These are phyloP conservation scores for Pangasius larnaudii DNA, from an alignment of 2,797 vertebrate genomes.

Conservation along the genomic window DNA sequence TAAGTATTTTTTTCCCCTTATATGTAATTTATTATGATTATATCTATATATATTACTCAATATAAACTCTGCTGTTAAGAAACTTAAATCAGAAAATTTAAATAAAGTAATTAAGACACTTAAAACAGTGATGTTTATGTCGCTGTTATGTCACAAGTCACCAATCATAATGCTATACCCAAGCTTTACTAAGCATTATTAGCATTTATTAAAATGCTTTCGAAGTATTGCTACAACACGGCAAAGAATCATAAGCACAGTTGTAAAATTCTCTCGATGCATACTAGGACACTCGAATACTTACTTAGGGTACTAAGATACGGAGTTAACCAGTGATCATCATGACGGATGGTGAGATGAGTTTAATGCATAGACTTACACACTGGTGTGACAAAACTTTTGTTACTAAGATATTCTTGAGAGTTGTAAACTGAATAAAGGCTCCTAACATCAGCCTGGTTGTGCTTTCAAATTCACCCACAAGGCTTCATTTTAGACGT, in stretches of 20 bases:
- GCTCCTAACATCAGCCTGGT: background rate
- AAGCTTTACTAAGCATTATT: background rate
- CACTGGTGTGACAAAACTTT: background rate
- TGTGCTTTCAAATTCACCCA: constrained; percentile 3
- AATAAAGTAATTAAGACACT: background rate
- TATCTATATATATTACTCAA: background rate
- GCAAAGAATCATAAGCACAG: background rate
- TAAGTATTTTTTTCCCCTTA: background rate
- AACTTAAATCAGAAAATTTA: background rate
- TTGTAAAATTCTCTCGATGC: background rate
- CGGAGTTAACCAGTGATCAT: background rate
- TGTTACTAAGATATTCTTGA: constrained; percentile 67
- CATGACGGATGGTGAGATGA: constrained; percentile 19
- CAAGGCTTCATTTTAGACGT: background rate
- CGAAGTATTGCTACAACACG: background rate
- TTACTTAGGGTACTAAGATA: background rate
- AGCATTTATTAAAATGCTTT: constrained; percentile 1
- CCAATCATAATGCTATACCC: background rate
- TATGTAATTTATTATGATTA: background rate
- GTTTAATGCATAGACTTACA: constrained; percentile 50
- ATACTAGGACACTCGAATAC: background rate
- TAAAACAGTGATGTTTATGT: background rate
- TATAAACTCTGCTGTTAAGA: background rate
- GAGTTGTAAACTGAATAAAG: constrained; percentile 62
- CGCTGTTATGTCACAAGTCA: background rate